A percentile compares a stretch with the other conserved stretches of the same genome.
These are phyloP conservation scores for Dermatophagoides farinae DNA, from an alignment of 1,140 invertebrate genomes.

Conservation along the genomic window DNA sequence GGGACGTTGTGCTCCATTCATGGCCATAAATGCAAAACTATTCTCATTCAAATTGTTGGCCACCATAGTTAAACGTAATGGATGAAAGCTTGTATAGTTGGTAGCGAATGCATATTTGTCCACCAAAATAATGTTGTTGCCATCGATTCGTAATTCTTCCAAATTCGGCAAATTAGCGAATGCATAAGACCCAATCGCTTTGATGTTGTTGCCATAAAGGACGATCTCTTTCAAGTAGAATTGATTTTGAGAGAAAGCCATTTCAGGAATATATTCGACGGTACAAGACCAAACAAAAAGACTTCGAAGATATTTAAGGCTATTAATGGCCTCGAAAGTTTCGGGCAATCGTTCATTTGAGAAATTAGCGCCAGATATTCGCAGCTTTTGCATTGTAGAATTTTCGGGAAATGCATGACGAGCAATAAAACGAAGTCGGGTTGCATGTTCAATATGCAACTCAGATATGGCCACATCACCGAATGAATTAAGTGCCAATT, in stretches of 20 bases:
- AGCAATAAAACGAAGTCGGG: background rate
- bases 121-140: conserved; percentile 6
- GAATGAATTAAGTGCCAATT: background rate
- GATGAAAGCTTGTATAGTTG: background rate
- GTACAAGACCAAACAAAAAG: conserved; percentile 6
- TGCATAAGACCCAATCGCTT: background rate
- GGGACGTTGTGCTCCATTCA: conserved; percentile 1
- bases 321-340: conserved; percentile 1
- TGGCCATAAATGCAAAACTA: conserved; percentile 4
- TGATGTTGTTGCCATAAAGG: conserved; percentile 4
- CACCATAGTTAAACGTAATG: background rate
- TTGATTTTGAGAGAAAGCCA: background rate
- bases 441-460: background rate
- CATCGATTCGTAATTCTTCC: conserved; percentile 1
- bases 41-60: background rate
- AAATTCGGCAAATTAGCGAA: background rate
- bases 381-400: background rate
- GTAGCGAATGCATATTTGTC: conserved; percentile 6
- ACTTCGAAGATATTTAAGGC: background rate
- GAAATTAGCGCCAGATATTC: background rate
- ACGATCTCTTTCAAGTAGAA: background rate
- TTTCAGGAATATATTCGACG: conserved; percentile 4
- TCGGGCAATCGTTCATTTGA: background rate
- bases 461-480: background rate
- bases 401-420: background rate